These are phyloP conservation scores for Poeciliopsis prolifica DNA, from an alignment of 2,113 vertebrate genomes.

Conservation along the genomic window DNA sequence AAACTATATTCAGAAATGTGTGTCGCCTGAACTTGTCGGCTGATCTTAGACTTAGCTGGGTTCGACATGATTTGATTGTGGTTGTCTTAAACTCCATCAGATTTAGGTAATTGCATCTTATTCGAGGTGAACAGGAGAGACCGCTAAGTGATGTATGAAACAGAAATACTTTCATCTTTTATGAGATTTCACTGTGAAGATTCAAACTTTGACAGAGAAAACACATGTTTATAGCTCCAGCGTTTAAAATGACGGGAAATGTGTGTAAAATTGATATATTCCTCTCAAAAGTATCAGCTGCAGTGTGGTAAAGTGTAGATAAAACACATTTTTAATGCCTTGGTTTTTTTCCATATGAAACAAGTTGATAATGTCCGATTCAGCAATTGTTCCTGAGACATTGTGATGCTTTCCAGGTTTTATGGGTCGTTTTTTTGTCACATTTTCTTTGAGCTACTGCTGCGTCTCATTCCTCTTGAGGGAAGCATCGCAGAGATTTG, in stretches of 20 bases:
- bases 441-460: background rate
- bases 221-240: no score
- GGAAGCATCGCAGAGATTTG: background rate
- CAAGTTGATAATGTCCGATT: background rate
- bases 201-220: background rate
- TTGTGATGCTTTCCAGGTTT: background rate
- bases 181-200: background rate
- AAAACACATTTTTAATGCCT: background rate
- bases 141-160: background rate
- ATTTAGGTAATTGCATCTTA: background rate
- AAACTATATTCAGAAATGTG: no score
- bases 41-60: background rate
- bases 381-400: background rate
- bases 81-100: background rate
- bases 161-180: background rate
- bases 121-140: background rate
- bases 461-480: background rate
- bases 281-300: background rate
- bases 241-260: no score
- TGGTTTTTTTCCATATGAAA: background rate
- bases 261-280: background rate
- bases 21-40: background rate
- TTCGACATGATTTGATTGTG: background rate
- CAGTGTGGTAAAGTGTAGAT: background rate
- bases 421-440: background rate